These are phyloP conservation scores for Vulpes vulpes DNA, from an alignment of 2,113 vertebrate species.

Conservation along the genomic window DNA sequence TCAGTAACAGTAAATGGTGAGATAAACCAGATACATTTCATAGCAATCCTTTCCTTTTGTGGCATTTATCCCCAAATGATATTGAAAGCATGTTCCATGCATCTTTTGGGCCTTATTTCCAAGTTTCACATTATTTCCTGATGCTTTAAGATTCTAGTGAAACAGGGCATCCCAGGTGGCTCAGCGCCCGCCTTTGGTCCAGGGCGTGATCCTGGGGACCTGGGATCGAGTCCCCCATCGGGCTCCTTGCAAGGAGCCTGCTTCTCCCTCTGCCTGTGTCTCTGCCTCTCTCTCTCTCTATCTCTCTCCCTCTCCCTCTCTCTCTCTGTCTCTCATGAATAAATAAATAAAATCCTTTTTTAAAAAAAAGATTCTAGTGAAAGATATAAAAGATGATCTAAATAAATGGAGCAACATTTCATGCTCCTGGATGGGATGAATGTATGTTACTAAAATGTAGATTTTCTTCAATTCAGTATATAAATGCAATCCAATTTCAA, in stretches of 20 bases:
- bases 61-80: background rate
- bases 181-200: too few species aligned
- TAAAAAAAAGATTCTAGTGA: too few species aligned
- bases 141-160: constrained; percentile 15
- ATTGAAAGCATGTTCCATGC: background rate
- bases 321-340: too few species aligned
- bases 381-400: background rate
- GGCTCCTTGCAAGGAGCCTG: too few species aligned
- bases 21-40: background rate
- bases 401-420: constrained; percentile 19
- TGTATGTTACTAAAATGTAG: background rate
- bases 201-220: too few species aligned
- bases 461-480: constrained; percentile 1
- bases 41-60: background rate
- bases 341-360: too few species aligned
- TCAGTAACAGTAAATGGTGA: background rate
- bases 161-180: background rate
- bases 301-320: too few species aligned
- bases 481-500: constrained; percentile 17
- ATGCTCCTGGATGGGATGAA: background rate
- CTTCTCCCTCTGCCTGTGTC: too few species aligned
- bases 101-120: constrained; percentile 6
- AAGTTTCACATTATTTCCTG: constrained; percentile 24
- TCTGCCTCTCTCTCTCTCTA: too few species aligned
- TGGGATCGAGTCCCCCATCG: too few species aligned